Evolutionary conservation across 1,140 invertebrate genomes (phyloP).

Genomic region (Rhyacophila brunnea): DNA sequence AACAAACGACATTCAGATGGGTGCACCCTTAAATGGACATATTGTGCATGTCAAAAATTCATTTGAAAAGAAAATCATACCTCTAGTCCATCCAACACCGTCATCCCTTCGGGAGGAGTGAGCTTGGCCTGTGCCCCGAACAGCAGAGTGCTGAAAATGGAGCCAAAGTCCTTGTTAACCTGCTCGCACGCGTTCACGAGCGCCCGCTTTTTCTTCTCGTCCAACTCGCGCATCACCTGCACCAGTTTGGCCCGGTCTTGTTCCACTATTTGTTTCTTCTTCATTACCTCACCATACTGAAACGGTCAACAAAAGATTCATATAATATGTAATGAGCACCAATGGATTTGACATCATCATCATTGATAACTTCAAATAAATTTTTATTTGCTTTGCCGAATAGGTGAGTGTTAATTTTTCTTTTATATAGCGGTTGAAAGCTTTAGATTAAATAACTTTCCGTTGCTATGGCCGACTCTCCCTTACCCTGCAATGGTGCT

Average conservation of each 20-base stretch:
- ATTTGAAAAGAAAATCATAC: constrained; percentile 58
- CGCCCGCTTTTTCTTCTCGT: constrained; percentile 84
- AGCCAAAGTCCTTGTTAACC: constrained; percentile 91
- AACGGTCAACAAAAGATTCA: background rate
- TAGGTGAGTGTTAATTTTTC: no score
- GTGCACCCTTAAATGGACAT: no score
- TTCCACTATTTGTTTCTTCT: constrained; percentile 84
- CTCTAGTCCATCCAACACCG: constrained; percentile 85
- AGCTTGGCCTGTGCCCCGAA: constrained; percentile 88
- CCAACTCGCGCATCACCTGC: constrained; percentile 81
- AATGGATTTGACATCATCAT: no score
- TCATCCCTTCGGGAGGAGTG: constrained; percentile 70
- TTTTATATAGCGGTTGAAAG: no score
- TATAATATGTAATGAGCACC: background rate
- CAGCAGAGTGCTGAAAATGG: constrained; percentile 89
- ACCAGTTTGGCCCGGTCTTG: constrained; percentile 82
- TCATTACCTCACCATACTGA: constrained; percentile 23
- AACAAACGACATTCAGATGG: no score
- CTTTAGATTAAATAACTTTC: no score
- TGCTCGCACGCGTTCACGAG: constrained; percentile 79
- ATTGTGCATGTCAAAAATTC: no score
- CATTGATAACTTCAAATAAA: no score
- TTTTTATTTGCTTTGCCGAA: no score
- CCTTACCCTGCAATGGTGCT: no score
- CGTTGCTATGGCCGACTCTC: no score